Percentiles rank a stretch among this genome's conserved stretches.
These are phyloP conservation scores for Beroe ovata DNA, from an alignment of 37 sponge, comb jelly and placozoan genomes.

Conservation along the genomic window DNA sequence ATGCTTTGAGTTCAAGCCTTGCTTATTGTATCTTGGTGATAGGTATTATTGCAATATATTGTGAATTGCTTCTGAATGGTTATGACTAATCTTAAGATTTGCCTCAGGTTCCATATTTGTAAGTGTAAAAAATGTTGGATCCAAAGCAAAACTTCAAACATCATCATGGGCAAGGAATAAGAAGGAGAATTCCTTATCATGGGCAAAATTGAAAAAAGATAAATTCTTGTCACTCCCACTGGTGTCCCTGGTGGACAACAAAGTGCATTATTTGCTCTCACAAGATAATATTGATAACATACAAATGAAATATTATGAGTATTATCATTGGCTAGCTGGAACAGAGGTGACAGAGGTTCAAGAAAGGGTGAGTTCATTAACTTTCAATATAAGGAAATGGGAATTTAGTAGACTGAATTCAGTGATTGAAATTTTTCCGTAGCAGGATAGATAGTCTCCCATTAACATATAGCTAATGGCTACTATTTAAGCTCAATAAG, in stretches of 20 bases:
- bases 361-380: slow-evolving; percentile 15
- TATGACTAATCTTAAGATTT: too few relatives aligned
- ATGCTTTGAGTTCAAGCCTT: too few relatives aligned
- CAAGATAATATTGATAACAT: slow-evolving; percentile 30
- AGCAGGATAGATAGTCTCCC: too few relatives aligned
- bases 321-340: slow-evolving; percentile 32
- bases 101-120: neutral
- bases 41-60: too few relatives aligned
- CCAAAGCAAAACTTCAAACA: neutral
- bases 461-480: too few relatives aligned
- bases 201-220: neutral
- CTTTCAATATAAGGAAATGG: neutral
- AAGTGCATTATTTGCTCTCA: neutral
- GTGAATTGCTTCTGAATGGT: too few relatives aligned
- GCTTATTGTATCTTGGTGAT: too few relatives aligned
- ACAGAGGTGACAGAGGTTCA: slow-evolving; percentile 55
- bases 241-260: neutral
- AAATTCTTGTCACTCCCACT: neutral
- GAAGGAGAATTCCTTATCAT: neutral
- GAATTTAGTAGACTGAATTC: neutral
- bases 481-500: too few relatives aligned
- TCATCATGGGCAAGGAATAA: neutral
- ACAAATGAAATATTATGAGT: neutral
- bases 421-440: neutral
- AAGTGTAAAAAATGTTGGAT: neutral